Conservation (phyloP, 2,888 invertebrate species). For the Macroteleia sp. region DNA sequence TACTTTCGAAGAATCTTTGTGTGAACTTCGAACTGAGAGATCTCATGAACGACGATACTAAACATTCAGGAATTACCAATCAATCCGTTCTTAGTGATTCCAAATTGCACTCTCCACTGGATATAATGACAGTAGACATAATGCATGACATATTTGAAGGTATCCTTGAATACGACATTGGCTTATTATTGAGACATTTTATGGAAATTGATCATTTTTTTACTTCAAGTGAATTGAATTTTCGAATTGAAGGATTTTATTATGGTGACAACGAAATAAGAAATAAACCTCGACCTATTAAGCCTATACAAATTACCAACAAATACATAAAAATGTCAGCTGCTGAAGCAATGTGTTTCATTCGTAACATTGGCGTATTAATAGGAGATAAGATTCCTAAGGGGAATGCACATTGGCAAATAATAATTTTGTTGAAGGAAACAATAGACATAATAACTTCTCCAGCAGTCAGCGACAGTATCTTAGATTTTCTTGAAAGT, state of each 20-base stretch:
- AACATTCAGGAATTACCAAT: conserved; percentile 19
- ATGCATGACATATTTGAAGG: conserved; percentile 55
- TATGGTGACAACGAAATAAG: too few relatives aligned
- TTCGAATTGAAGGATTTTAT: too few relatives aligned
- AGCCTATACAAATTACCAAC: conserved; percentile 13
- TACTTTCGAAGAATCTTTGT: not conserved
- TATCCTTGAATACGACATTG: not conserved
- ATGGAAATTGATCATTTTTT: not conserved
- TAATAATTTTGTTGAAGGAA: conserved; percentile 17
- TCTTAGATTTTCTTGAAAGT: conserved; percentile 32
- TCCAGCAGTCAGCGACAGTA: conserved; percentile 10
- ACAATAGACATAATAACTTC: conserved; percentile 27
- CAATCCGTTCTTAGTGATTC: conserved; percentile 9
- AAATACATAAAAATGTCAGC: conserved; percentile 30
- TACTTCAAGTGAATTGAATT: too few relatives aligned
- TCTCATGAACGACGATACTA: not conserved
- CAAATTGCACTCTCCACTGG: not conserved
- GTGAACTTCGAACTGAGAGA: not conserved
- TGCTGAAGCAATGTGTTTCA: conserved; percentile 11
- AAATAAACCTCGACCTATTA: conserved; percentile 22
- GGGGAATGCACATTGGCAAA: not conserved
- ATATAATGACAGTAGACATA: conserved; percentile 30
- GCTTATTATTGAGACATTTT: not conserved
- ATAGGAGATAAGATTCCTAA: conserved; percentile 11
- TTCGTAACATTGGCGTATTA: conserved; percentile 13